Conservation (phyloP, 1,140 invertebrate species). For the Charaxes varanes region DNA sequence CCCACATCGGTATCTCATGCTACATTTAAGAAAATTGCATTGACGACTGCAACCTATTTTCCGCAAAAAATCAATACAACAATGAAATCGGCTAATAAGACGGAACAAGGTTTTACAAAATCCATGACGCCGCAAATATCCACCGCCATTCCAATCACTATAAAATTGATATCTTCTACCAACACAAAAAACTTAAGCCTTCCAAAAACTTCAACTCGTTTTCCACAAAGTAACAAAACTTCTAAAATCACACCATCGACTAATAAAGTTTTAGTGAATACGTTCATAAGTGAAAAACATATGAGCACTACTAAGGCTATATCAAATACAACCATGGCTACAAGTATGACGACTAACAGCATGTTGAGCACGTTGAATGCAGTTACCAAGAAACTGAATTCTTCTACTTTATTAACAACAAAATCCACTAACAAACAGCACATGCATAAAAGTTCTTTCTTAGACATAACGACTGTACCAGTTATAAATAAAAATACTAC, state of each 20-base stretch:
- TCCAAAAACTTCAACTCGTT: conserved; percentile 17
- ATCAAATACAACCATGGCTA: conserved; percentile 28
- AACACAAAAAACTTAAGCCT: conserved; percentile 26
- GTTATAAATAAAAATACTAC: conserved; percentile 18
- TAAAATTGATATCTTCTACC: conserved; percentile 29
- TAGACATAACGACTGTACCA: conserved; percentile 20
- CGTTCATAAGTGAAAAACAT: conserved; percentile 10
- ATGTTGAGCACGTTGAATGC: conserved; percentile 41
- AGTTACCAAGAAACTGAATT: conserved; percentile 34
- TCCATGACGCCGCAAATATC: conserved; percentile 36
- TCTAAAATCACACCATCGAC: conserved; percentile 18
- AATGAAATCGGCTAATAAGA: conserved; percentile 28
- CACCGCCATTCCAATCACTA: conserved; percentile 33
- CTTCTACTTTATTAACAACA: conserved; percentile 44
- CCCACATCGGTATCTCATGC: conserved; percentile 62
- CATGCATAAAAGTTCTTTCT: conserved; percentile 12
- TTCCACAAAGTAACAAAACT: conserved; percentile 24
- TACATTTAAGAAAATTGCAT: conserved; percentile 59
- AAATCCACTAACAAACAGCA: conserved; percentile 38
- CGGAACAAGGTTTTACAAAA: conserved; percentile 38
- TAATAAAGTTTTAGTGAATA: conserved; percentile 11
- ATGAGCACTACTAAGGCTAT: conserved; percentile 14
- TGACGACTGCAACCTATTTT: conserved; percentile 47
- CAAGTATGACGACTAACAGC: conserved; percentile 58
- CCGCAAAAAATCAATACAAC: conserved; percentile 33